Base-by-base conservation (phyloP, 35 echinoderm and acorn worm species). In the Lytechinus variegatus region DNA sequence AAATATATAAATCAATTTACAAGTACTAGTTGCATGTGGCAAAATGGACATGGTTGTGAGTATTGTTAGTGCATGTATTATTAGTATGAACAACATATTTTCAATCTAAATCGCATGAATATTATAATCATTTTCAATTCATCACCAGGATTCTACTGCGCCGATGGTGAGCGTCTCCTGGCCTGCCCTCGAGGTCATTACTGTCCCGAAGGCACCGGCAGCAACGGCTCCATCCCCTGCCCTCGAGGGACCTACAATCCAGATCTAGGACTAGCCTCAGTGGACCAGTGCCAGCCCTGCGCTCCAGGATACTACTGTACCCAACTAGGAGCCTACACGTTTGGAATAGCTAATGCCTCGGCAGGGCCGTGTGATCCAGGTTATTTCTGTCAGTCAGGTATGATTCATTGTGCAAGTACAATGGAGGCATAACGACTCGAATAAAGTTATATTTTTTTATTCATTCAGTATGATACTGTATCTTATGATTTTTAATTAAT, bases 201-300 rank as follows among this genome's bases (percentile, higher is more conserved):
- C 94, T 99, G 98, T 94, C 96, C 91, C 4, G 56, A 71, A 33
- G 97, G 97, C 55, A 99, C 98, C 10, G 98, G 98, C 29, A 97
- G 98, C 57, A 99, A 99, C 87, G 98, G 97, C 87, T 99, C 97
- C 91, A 97, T 99, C 9, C 98, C 98, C 9, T 99, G 97, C 87
- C 98, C 98, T 3, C 89, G 96, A 13, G 98, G 98, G 13, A 97
- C 94, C 27, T 99, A 99, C 92, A 99, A 99, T 72, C 98, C 98
- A 54, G 97, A 97, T n/a, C 93, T 99, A 27, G 96, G 98, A 6
- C 94, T 99, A 24, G 98, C 96, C 14, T 95, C 96, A 12, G 98
- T 96, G 54, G 97, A 97, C 88, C 96, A 99, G 89, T 99, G 97
- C 91, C 96, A 96, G 53, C 97, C 98, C 5, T 99, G 98, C 94